These are phyloP conservation scores for Dicyrtomina minuta DNA, from an alignment of 2,888 invertebrate genomes.

Conservation along the genomic window DNA sequence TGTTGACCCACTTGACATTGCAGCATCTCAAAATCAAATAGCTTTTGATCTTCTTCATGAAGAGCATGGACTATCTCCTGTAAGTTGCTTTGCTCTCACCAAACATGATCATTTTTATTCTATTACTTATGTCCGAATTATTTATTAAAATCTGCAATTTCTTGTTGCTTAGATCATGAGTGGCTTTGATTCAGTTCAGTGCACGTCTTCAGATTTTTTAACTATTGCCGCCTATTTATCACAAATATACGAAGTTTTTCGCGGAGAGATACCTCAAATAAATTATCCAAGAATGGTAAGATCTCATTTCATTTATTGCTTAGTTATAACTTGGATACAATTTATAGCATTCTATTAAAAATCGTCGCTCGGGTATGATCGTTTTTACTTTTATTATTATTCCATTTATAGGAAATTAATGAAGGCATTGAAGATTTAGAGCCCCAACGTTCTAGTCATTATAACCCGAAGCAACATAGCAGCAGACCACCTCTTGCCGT, in stretches of 20 bases:
- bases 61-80: constrained; percentile 72
- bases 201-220: constrained; percentile 70
- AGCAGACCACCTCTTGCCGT: constrained; percentile 42
- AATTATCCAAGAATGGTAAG: constrained; percentile 72
- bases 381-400: too few relatives aligned
- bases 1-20: constrained; percentile 56
- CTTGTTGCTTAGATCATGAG: constrained; percentile 68
- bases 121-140: too few relatives aligned
- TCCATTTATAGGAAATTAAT: constrained; percentile 45
- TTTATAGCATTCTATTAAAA: too few relatives aligned
- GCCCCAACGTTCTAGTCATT: constrained; percentile 47
- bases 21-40: constrained; percentile 69
- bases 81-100: constrained; percentile 54
- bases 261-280: constrained; percentile 84
- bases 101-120: background rate
- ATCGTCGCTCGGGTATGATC: too few relatives aligned
- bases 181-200: constrained; percentile 72
- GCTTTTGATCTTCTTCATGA: constrained; percentile 85
- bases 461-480: constrained; percentile 35
- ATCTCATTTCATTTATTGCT: constrained; percentile 41
- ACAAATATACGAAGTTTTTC: constrained; percentile 85
- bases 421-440: constrained; percentile 45
- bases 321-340: too few relatives aligned
- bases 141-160: too few relatives aligned
- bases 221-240: constrained; percentile 80